Evolutionary conservation across 2,797 vertebrate species (phyloP), one percentile per base, ranked within the genome.

Genomic region (Poliocrania exsul): DNA sequence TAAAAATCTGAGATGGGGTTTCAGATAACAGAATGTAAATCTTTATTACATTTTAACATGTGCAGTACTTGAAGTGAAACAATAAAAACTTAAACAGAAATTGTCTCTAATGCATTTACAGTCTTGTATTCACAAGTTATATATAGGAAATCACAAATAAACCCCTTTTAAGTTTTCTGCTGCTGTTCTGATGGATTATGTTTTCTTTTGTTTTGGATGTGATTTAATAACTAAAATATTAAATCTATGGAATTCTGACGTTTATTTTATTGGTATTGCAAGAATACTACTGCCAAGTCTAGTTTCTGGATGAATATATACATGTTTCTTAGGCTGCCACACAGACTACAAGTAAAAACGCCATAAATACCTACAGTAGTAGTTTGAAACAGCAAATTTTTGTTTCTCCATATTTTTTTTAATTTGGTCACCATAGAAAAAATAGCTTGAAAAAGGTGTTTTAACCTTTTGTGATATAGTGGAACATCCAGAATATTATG

Each of bases 41-140:
- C 96, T 97, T 97, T 97, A 97, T 97, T 97, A 96, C 97, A 97
- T 97, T 98, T 98, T 98, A 98, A 98, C 95, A 98, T 98, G 97
- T 98, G 97, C 97, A 97, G 97, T 97, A 98, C 98, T 98, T 98
- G 98, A 98, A 98, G 97, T 97, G 97, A 98, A 98, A 98, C 97
- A 98, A 97, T 98, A 98, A 98, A 98, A 98, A 97, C 95, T 95
- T 97, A 97, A 98, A 97, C 97, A 97, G 96, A 98, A 98, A 98
- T 97, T 97, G 97, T 98, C 97, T 98, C 97, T 97, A 97, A 97
- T 98, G 97, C 96, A 97, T 98, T 98, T 97, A 97, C 97, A 97
- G 97, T 97, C 97, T 98, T 98, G 97, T 98, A 98, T 98, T 98
- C 97, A 98, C 98, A 98, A 98, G 96, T 96, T 98, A 97, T 98